phyloP scores from a whole-genome alignment of 1,140 invertebrate species.

The Rhysida immarginata region DNA sequence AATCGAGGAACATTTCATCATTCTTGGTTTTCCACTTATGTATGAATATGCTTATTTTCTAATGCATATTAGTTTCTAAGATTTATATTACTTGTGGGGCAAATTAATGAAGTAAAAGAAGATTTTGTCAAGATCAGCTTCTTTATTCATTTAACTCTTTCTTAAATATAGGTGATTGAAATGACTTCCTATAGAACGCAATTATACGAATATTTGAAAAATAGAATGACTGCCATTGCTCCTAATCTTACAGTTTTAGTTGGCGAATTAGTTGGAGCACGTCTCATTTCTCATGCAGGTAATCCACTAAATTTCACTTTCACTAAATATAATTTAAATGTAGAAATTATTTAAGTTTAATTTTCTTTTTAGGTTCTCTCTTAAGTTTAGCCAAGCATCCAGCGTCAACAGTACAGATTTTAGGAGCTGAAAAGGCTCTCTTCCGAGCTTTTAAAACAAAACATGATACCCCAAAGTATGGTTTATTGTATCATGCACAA shows the following conservation, averaged over 20 bases:
- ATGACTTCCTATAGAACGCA: constrained; percentile 48
- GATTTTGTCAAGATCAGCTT: no score
- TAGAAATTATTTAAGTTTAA: neutral
- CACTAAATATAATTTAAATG: no score
- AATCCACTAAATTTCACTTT: constrained; percentile 13
- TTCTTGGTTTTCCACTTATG: no score
- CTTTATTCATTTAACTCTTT: no score
- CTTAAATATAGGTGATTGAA: constrained; percentile 43
- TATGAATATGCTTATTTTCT: no score
- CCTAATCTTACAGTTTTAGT: constrained; percentile 91
- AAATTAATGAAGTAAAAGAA: no score
- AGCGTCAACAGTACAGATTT: constrained; percentile 93
- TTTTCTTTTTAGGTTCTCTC: constrained; percentile 46
- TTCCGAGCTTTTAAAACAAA: constrained; percentile 94
- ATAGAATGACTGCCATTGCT: constrained; percentile 93
- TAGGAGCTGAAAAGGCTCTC: constrained; percentile 94
- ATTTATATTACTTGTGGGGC: no score
- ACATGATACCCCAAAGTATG: constrained; percentile 97
- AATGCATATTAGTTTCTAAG: no score
- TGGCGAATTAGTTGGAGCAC: constrained; percentile 88
- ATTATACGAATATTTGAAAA: constrained; percentile 77
- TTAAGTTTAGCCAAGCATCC: constrained; percentile 96
- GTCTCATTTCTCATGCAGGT: constrained; percentile 87
- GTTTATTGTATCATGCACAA: constrained; percentile 93
- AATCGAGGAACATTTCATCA: no score